These are phyloP conservation scores for Parnassius orleans DNA, from an alignment of 2,888 invertebrate genomes.

Conservation along the genomic window DNA sequence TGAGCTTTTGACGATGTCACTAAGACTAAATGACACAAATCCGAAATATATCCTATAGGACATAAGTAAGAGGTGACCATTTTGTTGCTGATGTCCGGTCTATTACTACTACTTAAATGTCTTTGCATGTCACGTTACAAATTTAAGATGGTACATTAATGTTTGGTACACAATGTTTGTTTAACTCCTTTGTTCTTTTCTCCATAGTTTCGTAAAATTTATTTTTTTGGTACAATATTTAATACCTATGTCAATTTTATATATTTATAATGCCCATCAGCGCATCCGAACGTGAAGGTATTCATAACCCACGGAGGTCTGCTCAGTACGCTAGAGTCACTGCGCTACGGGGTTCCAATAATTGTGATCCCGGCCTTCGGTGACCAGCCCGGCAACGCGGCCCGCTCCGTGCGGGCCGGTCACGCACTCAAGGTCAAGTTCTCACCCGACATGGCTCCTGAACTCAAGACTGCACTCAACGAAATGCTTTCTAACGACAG, in stretches of 20 bases:
- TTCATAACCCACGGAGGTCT: slow-evolving; percentile 52
- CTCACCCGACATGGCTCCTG: slow-evolving; percentile 37
- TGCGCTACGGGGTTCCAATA: slow-evolving; percentile 52
- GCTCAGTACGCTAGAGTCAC: slow-evolving; percentile 42
- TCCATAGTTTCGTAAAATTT: no score
- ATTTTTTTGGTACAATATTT: not conserved
- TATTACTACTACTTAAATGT: no score
- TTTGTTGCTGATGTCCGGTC: no score
- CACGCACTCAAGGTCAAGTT: slow-evolving; percentile 45
- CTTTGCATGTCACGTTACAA: no score
- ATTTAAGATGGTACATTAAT: no score
- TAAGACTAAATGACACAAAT: no score
- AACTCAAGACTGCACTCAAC: slow-evolving; percentile 39
- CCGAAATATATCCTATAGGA: no score
- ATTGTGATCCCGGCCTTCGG: slow-evolving; percentile 57
- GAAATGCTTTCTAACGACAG: slow-evolving; percentile 47
- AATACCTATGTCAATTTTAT: not conserved
- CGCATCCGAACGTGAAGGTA: slow-evolving; percentile 44
- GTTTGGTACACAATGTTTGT: no score
- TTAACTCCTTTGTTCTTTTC: no score
- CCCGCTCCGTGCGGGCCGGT: slow-evolving; percentile 39
- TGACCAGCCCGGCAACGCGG: slow-evolving; percentile 57
- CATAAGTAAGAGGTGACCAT: no score
- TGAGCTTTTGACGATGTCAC: no score
- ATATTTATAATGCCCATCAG: slow-evolving; percentile 31